Percentiles rank a stretch among this genome's conserved stretches.
These are phyloP conservation scores for Caracal caracal DNA, from an alignment of 2,113 vertebrate species.

Conservation along the genomic window DNA sequence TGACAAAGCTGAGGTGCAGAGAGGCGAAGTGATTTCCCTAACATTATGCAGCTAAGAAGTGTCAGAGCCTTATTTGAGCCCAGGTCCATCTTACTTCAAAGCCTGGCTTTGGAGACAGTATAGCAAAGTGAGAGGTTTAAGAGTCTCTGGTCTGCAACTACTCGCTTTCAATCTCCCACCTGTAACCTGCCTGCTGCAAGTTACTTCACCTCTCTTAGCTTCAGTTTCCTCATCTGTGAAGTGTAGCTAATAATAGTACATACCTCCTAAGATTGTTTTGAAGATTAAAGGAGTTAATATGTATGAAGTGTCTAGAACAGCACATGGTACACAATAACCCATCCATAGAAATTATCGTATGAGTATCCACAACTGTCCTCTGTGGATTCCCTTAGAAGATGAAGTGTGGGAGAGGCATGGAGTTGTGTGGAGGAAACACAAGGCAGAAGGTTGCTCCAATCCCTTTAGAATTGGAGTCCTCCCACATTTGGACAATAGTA, in stretches of 20 bases:
- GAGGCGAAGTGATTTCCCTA: not conserved
- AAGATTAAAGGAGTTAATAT: not conserved
- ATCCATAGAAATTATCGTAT: not conserved
- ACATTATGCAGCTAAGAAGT: not conserved
- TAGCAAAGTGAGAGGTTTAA: not conserved
- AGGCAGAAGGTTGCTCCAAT: not conserved
- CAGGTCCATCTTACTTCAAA: not conserved
- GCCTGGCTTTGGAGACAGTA: not conserved
- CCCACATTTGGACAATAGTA: slow-evolving; percentile 54
- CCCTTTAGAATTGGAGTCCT: not conserved
- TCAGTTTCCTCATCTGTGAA: slow-evolving; percentile 48
- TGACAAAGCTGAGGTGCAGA: not conserved
- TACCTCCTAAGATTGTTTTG: not conserved
- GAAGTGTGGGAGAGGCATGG: not conserved
- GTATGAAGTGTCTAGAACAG: not conserved
- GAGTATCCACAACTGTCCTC: not conserved
- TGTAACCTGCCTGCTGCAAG: not conserved
- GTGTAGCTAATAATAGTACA: not conserved
- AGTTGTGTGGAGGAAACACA: not conserved
- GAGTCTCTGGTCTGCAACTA: not conserved
- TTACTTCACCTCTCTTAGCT: not conserved
- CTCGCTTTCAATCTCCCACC: not conserved
- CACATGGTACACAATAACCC: not conserved
- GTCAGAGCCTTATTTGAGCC: not conserved
- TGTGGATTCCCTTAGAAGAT: not conserved